phyloP scores from a whole-genome alignment of 2,888 invertebrate genomes.

The Micropterix aruncella region DNA sequence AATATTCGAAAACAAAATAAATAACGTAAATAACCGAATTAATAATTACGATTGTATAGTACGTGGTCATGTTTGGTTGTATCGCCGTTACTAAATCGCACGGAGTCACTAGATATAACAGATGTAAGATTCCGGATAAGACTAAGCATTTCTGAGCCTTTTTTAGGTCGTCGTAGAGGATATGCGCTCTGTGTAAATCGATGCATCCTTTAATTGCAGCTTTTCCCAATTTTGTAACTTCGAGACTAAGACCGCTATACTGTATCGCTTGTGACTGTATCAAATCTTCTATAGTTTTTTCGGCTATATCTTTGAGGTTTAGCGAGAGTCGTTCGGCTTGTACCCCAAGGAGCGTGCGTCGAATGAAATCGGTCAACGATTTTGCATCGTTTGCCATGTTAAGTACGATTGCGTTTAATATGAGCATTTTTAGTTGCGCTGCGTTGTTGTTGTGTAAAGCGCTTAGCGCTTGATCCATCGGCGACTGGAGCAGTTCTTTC shows the following conservation, averaged over 20 bases:
- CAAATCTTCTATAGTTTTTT: slow-evolving; percentile 19
- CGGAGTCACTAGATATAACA: slow-evolving; percentile 78
- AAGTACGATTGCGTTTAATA: slow-evolving; percentile 56
- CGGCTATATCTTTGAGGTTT: not conserved
- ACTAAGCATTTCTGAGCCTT: slow-evolving; percentile 62
- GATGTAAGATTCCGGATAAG: slow-evolving; percentile 67
- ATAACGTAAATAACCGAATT: slow-evolving; percentile 6
- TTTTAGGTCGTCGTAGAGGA: slow-evolving; percentile 60
- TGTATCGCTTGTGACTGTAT: slow-evolving; percentile 19
- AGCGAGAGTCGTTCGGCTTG: slow-evolving; percentile 28
- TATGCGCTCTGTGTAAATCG: slow-evolving; percentile 53
- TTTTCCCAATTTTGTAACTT: slow-evolving; percentile 53
- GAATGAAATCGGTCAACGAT: slow-evolving; percentile 38
- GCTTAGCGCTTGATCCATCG: slow-evolving; percentile 53
- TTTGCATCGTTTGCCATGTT: slow-evolving; percentile 40
- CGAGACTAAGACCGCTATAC: slow-evolving; percentile 27
- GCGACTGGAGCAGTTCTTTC: slow-evolving; percentile 40
- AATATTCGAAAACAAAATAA: slow-evolving; percentile 7
- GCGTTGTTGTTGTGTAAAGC: slow-evolving; percentile 37
- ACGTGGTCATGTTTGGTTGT: slow-evolving; percentile 34
- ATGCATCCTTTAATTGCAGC: slow-evolving; percentile 84
- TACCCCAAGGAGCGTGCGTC: slow-evolving; percentile 47
- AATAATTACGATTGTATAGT: slow-evolving; percentile 42
- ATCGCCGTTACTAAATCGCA: slow-evolving; percentile 48
- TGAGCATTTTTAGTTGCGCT: slow-evolving; percentile 42